These are phyloP conservation scores for Phalacrocorax aristotelis DNA, from an alignment of 2,113 vertebrate genomes.

Conservation along the genomic window DNA sequence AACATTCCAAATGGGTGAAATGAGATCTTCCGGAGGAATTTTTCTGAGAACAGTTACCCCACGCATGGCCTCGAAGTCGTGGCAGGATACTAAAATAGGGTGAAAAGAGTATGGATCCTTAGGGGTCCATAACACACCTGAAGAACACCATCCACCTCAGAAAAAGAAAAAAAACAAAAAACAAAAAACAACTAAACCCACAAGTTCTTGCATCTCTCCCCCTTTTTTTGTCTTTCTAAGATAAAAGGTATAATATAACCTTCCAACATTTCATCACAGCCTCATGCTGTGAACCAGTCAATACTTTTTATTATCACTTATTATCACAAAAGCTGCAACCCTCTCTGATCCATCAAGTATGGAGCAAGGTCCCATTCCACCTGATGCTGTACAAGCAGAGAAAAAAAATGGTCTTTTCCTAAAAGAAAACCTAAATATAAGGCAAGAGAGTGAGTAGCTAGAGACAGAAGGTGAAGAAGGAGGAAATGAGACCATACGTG, in stretches of 20 bases:
- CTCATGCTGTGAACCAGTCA: background rate
- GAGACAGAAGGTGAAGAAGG: background rate
- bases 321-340: constrained; percentile 3
- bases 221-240: background rate
- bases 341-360: background rate
- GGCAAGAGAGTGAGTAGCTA: background rate
- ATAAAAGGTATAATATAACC: background rate
- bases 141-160: background rate
- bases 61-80: background rate
- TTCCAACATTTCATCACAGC: constrained; percentile 5
- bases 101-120: background rate
- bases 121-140: background rate
- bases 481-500: background rate
- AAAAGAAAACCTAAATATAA: background rate
- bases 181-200: background rate
- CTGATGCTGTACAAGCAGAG: background rate
- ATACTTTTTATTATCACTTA: constrained; percentile 50
- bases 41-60: background rate
- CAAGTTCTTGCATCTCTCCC: background rate
- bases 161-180: background rate
- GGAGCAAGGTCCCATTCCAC: background rate
- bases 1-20: background rate
- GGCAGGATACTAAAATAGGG: background rate
- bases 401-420: background rate
- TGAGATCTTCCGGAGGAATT: background rate